These are phyloP conservation scores for Pithys albifrons DNA, from an alignment of 2,113 vertebrate genomes.

Conservation along the genomic window DNA sequence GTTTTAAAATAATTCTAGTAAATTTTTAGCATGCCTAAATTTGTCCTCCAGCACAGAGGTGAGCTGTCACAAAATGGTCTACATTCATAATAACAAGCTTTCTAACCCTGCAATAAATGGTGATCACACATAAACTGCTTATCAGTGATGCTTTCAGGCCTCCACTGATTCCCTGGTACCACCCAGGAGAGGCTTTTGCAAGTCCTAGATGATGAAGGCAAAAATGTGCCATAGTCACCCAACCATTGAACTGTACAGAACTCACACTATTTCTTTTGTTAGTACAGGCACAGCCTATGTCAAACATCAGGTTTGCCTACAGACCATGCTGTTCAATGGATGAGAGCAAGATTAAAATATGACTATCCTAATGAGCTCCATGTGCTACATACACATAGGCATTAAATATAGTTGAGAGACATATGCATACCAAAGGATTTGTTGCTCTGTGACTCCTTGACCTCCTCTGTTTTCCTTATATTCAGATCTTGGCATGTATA, in stretches of 20 bases:
- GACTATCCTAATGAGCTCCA: background rate
- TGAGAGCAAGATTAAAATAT: background rate
- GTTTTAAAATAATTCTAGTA: background rate
- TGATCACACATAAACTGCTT: background rate
- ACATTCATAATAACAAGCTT: background rate
- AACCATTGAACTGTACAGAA: background rate
- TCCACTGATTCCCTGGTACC: fast-evolving
- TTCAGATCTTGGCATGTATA: background rate
- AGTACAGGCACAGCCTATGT: background rate
- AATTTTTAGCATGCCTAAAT: background rate
- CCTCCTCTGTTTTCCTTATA: background rate
- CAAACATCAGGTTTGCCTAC: background rate
- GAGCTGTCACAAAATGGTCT: background rate
- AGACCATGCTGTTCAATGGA: background rate
- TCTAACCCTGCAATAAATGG: background rate
- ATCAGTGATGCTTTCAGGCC: background rate
- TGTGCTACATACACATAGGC: background rate
- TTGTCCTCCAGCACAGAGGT: background rate
- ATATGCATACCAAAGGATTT: background rate
- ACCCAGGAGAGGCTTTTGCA: background rate
- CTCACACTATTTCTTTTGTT: background rate
- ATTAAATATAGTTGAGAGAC: background rate
- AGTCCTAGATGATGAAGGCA: background rate
- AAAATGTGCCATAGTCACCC: background rate
- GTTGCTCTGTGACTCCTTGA: background rate